Evolutionary conservation across 2,797 vertebrate species (phyloP).

Genomic region (Balearica regulorum): DNA sequence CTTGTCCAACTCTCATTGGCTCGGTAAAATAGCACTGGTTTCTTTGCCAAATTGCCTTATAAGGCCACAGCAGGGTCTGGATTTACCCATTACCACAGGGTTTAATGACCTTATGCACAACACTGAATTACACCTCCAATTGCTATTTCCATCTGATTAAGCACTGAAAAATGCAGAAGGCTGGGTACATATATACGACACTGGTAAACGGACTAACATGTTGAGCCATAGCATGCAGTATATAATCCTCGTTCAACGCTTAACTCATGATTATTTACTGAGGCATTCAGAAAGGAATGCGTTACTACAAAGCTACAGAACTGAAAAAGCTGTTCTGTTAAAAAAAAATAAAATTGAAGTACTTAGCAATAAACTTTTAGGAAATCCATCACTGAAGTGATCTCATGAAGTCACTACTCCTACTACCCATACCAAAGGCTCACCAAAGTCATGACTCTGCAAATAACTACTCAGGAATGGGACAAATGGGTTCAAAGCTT

Average conservation of each 20-base stretch:
- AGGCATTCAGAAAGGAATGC: not conserved
- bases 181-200: not conserved
- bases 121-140: constrained; percentile 34
- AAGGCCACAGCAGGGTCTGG: constrained; percentile 17
- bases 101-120: constrained; percentile 38
- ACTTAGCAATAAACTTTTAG: not conserved
- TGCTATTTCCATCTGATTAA: constrained; percentile 43
- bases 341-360: not conserved
- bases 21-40: not conserved
- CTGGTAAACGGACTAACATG: not conserved
- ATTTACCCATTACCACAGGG: not conserved
- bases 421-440: not conserved
- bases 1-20: not conserved
- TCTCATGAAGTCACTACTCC: not conserved
- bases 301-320: not conserved
- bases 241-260: not conserved
- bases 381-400: not conserved
- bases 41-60: not conserved
- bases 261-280: not conserved
- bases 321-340: not conserved
- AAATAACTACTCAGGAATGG: not conserved
- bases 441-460: not conserved
- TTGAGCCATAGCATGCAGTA: not conserved
- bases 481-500: not conserved
- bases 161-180: constrained; percentile 26